Conservation (phyloP, 2,797 vertebrate species). For the Hippoglossus hippoglossus region DNA sequence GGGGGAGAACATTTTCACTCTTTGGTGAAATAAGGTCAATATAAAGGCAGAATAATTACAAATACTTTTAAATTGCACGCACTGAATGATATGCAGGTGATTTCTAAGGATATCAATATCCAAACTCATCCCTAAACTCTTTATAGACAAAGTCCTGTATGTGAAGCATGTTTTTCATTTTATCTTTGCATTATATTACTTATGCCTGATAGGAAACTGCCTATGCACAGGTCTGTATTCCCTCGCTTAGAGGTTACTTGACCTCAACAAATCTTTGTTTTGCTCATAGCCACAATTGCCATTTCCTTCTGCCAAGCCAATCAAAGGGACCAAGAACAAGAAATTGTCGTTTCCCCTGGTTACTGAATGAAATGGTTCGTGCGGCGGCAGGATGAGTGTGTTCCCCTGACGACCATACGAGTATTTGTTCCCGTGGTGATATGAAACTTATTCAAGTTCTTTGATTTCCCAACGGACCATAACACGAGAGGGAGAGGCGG, state of each 20-base stretch:
- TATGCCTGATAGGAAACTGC: too few relatives aligned
- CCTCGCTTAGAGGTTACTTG: conserved; percentile 25
- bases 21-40: background rate
- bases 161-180: too few relatives aligned
- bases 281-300: conserved; percentile 47
- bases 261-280: conserved; percentile 38
- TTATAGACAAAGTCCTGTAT: too few relatives aligned
- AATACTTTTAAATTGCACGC: too few relatives aligned
- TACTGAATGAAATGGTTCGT: conserved; percentile 39
- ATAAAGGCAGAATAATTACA: too few relatives aligned
- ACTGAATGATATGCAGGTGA: too few relatives aligned
- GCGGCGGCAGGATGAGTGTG: conserved; percentile 27
- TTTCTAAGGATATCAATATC: too few relatives aligned
- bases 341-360: conserved; percentile 31
- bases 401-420: conserved; percentile 52
- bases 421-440: conserved; percentile 58
- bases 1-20: background rate
- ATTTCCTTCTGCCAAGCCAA: conserved; percentile 44
- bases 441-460: conserved; percentile 63
- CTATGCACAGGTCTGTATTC: background rate
- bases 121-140: too few relatives aligned
- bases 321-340: conserved; percentile 40
- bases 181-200: too few relatives aligned
- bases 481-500: conserved; percentile 1
- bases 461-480: conserved; percentile 64